A percentile compares a stretch with the other conserved stretches of the same genome.
These are phyloP conservation scores for Penaeus monodon DNA, from an alignment of 2,888 invertebrate genomes.

Conservation along the genomic window DNA sequence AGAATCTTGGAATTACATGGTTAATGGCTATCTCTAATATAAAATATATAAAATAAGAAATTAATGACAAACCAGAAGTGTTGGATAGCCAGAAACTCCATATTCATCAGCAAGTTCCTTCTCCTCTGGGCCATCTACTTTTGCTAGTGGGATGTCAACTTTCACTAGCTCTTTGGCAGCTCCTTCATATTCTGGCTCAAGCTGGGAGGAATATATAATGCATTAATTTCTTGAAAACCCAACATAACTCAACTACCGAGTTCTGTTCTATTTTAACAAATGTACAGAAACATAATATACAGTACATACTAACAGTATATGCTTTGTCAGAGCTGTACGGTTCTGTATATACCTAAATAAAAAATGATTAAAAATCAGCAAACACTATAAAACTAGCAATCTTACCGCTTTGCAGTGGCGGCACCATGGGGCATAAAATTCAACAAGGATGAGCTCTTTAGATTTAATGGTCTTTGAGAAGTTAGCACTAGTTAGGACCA, in stretches of 20 bases:
- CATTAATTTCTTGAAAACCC: background rate
- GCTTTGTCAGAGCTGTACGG: too few relatives aligned
- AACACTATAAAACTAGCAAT: background rate
- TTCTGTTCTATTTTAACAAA: background rate
- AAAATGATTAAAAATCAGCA: background rate
- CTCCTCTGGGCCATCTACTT: conserved; percentile 74
- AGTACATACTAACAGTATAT: too few relatives aligned
- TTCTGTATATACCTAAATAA: background rate
- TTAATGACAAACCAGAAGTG: conserved; percentile 69
- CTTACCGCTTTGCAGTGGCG: conserved; percentile 68
- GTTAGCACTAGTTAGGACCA: conserved; percentile 72
- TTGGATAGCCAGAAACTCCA: conserved; percentile 73
- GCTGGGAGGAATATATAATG: conserved; percentile 68
- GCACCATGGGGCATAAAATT: conserved; percentile 76
- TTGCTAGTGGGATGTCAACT: conserved; percentile 72
- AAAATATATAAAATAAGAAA: background rate
- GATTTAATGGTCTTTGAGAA: conserved; percentile 71
- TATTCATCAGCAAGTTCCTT: conserved; percentile 72
- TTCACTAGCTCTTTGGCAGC: conserved; percentile 70
- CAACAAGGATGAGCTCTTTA: conserved; percentile 72
- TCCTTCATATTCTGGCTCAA: conserved; percentile 72
- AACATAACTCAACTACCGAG: background rate
- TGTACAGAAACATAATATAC: too few relatives aligned
- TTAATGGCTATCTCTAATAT: too few relatives aligned
- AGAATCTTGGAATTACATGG: too few relatives aligned